These are phyloP conservation scores for Phymanthus crucifer DNA, from an alignment of 92 coral and sea anemone species.

Conservation along the genomic window DNA sequence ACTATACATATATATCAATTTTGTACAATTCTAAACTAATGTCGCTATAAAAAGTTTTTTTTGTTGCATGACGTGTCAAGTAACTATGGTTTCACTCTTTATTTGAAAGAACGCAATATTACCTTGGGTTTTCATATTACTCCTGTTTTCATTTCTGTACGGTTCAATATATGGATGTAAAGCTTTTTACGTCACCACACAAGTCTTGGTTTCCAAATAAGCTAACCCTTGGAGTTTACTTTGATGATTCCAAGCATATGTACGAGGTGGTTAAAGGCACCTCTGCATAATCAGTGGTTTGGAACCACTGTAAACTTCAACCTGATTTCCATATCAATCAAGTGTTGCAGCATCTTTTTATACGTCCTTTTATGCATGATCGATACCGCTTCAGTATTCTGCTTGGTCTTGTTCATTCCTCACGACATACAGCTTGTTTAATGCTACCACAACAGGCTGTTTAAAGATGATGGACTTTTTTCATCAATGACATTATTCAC, in stretches of 20 bases:
- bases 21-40: neutral
- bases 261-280: neutral
- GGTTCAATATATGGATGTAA: no score
- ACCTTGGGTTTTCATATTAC: neutral
- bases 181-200: no score
- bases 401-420: no score
- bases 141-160: no score
- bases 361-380: neutral
- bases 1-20: neutral
- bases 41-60: neutral
- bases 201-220: no score
- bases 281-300: neutral
- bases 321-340: neutral
- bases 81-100: neutral
- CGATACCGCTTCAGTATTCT: no score
- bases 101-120: neutral
- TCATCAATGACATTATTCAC: neutral
- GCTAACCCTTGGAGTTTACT: no score
- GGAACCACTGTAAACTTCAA: neutral
- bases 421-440: no score
- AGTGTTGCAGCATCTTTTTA: neutral
- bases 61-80: constrained; percentile 1
- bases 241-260: no score
- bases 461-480: neutral
- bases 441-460: neutral